A percentile compares a stretch with the other conserved stretches of the same genome.
Evolutionary conservation across 2,113 vertebrate genomes (phyloP).

Genomic region (Asarcornis scutulata): DNA sequence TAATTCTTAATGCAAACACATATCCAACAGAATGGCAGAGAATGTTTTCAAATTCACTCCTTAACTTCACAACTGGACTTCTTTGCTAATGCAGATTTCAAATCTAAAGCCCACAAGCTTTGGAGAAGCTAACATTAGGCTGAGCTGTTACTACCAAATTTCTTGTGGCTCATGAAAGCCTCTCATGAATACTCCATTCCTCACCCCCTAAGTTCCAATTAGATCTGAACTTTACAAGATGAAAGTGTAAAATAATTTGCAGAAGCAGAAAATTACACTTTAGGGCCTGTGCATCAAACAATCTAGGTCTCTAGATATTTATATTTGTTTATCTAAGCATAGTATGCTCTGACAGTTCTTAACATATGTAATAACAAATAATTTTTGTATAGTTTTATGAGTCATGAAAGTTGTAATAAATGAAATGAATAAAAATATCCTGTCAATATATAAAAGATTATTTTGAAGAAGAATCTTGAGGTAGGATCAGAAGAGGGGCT

Average conservation of each 20-base stretch:
- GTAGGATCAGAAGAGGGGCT: background rate
- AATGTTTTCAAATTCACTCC: background rate
- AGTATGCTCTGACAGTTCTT: background rate
- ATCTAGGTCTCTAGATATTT: background rate
- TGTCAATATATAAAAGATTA: background rate
- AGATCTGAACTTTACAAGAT: background rate
- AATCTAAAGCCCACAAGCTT: background rate
- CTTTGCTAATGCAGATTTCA: background rate
- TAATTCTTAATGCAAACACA: background rate
- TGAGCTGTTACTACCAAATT: background rate
- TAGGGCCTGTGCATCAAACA: rapidly evolving
- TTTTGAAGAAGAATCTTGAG: background rate
- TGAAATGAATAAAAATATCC: background rate
- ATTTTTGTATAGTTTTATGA: background rate
- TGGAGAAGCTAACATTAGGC: background rate
- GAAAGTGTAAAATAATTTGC: background rate
- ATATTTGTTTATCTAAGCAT: background rate
- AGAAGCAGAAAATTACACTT: background rate
- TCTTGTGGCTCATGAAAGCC: background rate
- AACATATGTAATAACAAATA: background rate
- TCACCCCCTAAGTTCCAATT: background rate
- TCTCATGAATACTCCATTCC: background rate
- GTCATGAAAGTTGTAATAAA: background rate
- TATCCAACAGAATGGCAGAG: background rate
- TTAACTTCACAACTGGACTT: background rate